Percentiles rank a stretch among this genome's conserved stretches.
Conservation (phyloP, 2,888 invertebrate species). For the Geophilus truncorum region DNA sequence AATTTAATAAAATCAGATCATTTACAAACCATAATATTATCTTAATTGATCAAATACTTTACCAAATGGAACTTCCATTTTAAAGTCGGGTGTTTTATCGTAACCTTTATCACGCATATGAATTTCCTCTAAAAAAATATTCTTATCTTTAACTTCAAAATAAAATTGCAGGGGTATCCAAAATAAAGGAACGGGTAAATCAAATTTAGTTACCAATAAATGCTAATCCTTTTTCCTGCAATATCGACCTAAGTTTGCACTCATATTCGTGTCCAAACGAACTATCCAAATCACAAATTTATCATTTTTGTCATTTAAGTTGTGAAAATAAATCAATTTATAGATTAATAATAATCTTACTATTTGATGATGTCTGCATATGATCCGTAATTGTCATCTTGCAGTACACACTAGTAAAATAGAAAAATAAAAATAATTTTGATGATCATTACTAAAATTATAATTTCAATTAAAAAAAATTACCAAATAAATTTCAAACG, state of each 20-base stretch:
- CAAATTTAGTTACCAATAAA: slow-evolving; percentile 46
- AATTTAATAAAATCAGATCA: slow-evolving; percentile 29
- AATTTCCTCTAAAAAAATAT: slow-evolving; percentile 64
- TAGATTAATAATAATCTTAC: slow-evolving; percentile 53
- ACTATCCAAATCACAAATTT: slow-evolving; percentile 48
- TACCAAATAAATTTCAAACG: slow-evolving; percentile 71
- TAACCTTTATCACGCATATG: slow-evolving; percentile 74
- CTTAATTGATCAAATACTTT: background rate
- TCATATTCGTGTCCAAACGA: slow-evolving; percentile 83
- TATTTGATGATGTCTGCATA: slow-evolving; percentile 71
- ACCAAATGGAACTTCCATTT: slow-evolving; percentile 77
- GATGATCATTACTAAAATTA: background rate
- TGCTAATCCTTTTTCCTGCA: slow-evolving; percentile 57
- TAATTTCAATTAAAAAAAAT: slow-evolving; percentile 36
- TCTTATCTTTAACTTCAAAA: background rate
- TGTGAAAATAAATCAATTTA: background rate
- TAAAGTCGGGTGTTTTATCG: slow-evolving; percentile 92
- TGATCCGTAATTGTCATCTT: slow-evolving; percentile 80
- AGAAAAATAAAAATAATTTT: slow-evolving; percentile 36
- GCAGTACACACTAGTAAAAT: slow-evolving; percentile 64
- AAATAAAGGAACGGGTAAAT: no score
- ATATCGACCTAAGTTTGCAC: slow-evolving; percentile 61
- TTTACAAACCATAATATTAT: background rate
- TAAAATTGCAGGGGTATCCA: background rate
- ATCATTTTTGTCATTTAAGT: background rate